These are phyloP conservation scores for Sympetrum striolatum DNA, from an alignment of 2,888 invertebrate genomes.

Conservation along the genomic window DNA sequence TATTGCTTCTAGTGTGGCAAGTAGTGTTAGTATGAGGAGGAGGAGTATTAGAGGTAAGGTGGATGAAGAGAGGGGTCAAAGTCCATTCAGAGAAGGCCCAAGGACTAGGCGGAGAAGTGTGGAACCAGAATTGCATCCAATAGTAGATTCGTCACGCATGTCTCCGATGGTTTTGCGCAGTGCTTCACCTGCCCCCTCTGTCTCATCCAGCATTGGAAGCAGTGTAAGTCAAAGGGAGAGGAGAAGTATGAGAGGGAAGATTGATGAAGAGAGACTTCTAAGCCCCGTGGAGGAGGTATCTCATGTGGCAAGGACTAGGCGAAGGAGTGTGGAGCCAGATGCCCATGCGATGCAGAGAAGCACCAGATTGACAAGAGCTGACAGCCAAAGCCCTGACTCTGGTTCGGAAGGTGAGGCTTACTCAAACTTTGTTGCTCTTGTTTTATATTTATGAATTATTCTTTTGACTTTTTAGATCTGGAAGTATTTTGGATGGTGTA, in stretches of 20 bases:
- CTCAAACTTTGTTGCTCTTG: neutral
- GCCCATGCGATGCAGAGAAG: neutral
- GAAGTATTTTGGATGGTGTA: too few species aligned
- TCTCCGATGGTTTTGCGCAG: neutral
- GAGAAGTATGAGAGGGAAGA: neutral
- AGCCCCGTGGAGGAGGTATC: neutral
- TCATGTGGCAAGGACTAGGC: neutral
- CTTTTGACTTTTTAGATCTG: too few species aligned
- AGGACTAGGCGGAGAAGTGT: neutral
- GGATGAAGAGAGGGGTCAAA: neutral
- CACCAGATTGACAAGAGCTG: neutral
- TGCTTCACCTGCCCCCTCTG: neutral
- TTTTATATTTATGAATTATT: too few species aligned
- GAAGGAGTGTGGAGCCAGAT: neutral
- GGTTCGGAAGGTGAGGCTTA: neutral
- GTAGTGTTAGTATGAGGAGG: neutral
- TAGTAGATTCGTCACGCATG: neutral
- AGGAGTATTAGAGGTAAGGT: neutral
- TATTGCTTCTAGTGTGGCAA: neutral
- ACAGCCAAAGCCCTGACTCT: neutral
- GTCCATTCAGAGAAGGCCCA: neutral
- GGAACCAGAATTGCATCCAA: neutral
- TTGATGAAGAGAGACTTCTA: neutral
- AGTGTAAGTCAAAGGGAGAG: neutral
- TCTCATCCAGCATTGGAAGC: neutral